These are phyloP conservation scores for Limnothrissa miodon DNA, from an alignment of 2,113 vertebrate genomes.

Conservation along the genomic window DNA sequence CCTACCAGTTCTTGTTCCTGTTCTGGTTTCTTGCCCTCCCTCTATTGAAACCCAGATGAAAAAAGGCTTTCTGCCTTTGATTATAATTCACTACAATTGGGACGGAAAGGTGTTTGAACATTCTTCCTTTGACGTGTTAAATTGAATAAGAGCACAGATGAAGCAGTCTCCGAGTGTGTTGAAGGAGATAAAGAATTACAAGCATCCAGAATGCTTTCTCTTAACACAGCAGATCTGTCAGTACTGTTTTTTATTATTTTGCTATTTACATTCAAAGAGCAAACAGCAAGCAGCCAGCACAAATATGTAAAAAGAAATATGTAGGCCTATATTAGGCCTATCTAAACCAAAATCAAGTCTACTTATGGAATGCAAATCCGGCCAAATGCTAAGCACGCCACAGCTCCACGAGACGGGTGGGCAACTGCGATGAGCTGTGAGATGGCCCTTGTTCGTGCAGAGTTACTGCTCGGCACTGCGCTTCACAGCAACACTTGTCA, in stretches of 20 bases:
- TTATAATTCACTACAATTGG: slow-evolving; percentile 36
- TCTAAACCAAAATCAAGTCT: slow-evolving; percentile 6
- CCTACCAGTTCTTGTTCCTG: slow-evolving; percentile 10
- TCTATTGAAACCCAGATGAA: slow-evolving; percentile 28
- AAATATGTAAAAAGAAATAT: slow-evolving; percentile 28
- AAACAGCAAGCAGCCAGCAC: slow-evolving; percentile 22
- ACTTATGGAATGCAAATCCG: slow-evolving; percentile 32
- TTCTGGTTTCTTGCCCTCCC: slow-evolving; percentile 27
- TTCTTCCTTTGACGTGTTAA: slow-evolving; percentile 29
- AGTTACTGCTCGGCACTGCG: not conserved
- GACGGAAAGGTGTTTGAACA: slow-evolving; percentile 32
- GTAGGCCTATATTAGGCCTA: not conserved
- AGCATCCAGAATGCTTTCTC: slow-evolving; percentile 18
- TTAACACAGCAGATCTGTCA: slow-evolving; percentile 30
- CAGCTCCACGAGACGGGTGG: not conserved
- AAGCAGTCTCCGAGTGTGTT: slow-evolving; percentile 14
- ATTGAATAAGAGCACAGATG: slow-evolving; percentile 38
- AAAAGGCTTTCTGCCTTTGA: slow-evolving; percentile 32
- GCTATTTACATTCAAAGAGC: slow-evolving; percentile 14
- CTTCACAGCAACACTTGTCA: not conserved
- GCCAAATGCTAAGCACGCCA: not conserved
- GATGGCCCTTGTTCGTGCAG: not conserved
- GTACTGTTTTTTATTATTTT: not conserved
- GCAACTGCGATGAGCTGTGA: not conserved
- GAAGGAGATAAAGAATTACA: slow-evolving; percentile 31